Conservation (phyloP, 53 echinoderm and acorn worm genomes). For the Henricia sp. region DNA sequence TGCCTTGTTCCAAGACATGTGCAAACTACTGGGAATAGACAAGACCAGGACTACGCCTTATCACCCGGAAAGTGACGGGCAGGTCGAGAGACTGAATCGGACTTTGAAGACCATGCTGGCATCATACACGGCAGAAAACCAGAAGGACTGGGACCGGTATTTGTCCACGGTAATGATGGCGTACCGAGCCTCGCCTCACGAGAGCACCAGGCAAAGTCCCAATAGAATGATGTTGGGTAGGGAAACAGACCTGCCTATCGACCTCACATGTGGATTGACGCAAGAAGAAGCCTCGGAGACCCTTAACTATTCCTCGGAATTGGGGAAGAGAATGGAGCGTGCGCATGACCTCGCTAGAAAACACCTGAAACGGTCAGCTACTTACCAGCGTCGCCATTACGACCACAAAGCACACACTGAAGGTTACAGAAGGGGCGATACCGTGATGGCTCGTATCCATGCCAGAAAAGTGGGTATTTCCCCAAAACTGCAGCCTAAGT, state of each 20-base stretch:
- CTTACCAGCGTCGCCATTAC: slow-evolving; percentile 18
- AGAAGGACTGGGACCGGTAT: slow-evolving; percentile 52
- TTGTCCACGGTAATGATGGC: slow-evolving; percentile 49
- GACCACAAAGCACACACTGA: neutral
- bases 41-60: slow-evolving; percentile 47
- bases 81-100: slow-evolving; percentile 51
- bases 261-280: slow-evolving; percentile 41
- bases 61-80: slow-evolving; percentile 28
- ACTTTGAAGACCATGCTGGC: slow-evolving; percentile 53
- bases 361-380: neutral
- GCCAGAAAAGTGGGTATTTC: slow-evolving; percentile 28
- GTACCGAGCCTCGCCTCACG: slow-evolving; percentile 43
- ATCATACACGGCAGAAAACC: neutral
- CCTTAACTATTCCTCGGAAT: neutral
- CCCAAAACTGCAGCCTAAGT: slow-evolving; percentile 48
- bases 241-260: slow-evolving; percentile 32
- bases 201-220: slow-evolving; percentile 38
- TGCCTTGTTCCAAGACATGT: neutral
- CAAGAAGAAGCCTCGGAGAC: neutral
- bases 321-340: neutral
- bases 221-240: slow-evolving; percentile 55
- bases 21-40: slow-evolving; percentile 29
- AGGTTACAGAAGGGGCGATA: neutral
- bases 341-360: slow-evolving; percentile 27
- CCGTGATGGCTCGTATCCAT: slow-evolving; percentile 41